A percentile compares a stretch with the other conserved stretches of the same genome.
Conservation (phyloP, 2,113 vertebrate species). For the Garra rufa region DNA sequence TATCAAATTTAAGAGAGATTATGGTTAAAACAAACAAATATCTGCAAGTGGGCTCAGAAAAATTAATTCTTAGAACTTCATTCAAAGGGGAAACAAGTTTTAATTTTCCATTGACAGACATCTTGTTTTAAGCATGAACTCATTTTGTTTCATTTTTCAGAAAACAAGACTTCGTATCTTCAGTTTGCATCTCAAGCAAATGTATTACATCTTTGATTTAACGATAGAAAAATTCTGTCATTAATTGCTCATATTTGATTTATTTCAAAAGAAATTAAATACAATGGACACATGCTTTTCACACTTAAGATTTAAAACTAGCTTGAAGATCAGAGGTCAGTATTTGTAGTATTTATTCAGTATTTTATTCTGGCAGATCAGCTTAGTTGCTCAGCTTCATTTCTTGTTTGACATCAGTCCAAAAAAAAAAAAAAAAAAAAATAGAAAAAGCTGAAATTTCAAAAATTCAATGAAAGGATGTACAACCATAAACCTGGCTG, state of each 20-base stretch:
- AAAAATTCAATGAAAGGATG: background rate
- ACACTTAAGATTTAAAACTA: background rate
- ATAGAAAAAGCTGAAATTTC: too few relatives aligned
- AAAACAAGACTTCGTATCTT: background rate
- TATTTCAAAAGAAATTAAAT: background rate
- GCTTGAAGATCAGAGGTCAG: background rate
- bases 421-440: background rate
- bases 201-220: background rate
- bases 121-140: background rate
- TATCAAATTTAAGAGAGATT: too few relatives aligned
- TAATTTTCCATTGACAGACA: background rate
- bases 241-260: too few relatives aligned
- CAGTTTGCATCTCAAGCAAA: background rate
- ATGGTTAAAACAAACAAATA: too few relatives aligned
- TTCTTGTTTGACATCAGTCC: background rate
- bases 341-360: background rate
- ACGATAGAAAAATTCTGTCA: too few relatives aligned
- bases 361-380: background rate
- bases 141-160: background rate
- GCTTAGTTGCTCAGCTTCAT: background rate
- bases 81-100: background rate
- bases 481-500: background rate
- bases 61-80: too few relatives aligned
- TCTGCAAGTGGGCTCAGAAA: too few relatives aligned
- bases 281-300: background rate